A percentile compares a stretch with the other conserved stretches of the same genome.
Conservation (phyloP, 2,888 invertebrate species). For the Platerodrilus igneus region DNA sequence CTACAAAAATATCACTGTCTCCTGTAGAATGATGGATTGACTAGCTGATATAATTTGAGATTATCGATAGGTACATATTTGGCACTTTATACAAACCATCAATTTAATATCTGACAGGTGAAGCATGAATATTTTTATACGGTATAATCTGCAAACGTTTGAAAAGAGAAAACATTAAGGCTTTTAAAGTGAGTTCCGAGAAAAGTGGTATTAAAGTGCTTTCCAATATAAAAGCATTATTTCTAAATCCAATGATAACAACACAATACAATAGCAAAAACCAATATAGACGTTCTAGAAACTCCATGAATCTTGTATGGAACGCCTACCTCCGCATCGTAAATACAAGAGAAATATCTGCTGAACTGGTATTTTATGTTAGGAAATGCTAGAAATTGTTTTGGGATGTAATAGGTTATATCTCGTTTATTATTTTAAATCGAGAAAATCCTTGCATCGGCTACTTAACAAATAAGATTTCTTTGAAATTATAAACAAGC, state of each 20-base stretch:
- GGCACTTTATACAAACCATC: slow-evolving; percentile 21
- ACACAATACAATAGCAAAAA: slow-evolving; percentile 33
- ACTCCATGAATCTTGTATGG: slow-evolving; percentile 45
- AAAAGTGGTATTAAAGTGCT: slow-evolving; percentile 24
- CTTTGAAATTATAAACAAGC: no score
- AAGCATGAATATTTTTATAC: slow-evolving; percentile 1
- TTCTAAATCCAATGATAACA: slow-evolving; percentile 25
- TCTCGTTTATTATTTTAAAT: no score
- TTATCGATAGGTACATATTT: slow-evolving; percentile 20
- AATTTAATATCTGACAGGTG: slow-evolving; percentile 21
- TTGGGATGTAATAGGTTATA: no score
- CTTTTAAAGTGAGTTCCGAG: slow-evolving; percentile 14
- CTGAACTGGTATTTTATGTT: no score
- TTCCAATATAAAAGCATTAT: slow-evolving; percentile 28
- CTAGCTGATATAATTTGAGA: slow-evolving; percentile 16
- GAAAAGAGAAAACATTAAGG: slow-evolving; percentile 1
- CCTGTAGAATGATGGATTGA: slow-evolving; percentile 18
- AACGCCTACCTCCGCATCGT: slow-evolving; percentile 36
- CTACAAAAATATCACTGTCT: slow-evolving; percentile 21
- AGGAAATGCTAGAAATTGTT: no score
- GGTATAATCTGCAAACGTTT: slow-evolving; percentile 2
- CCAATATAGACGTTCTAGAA: slow-evolving; percentile 36
- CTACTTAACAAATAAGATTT: no score
- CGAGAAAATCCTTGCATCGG: no score
- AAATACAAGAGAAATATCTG: no score